A percentile compares a stretch with the other conserved stretches of the same genome.
Evolutionary conservation across 1,140 invertebrate genomes (phyloP).

Genomic region (Ladona fulva): DNA sequence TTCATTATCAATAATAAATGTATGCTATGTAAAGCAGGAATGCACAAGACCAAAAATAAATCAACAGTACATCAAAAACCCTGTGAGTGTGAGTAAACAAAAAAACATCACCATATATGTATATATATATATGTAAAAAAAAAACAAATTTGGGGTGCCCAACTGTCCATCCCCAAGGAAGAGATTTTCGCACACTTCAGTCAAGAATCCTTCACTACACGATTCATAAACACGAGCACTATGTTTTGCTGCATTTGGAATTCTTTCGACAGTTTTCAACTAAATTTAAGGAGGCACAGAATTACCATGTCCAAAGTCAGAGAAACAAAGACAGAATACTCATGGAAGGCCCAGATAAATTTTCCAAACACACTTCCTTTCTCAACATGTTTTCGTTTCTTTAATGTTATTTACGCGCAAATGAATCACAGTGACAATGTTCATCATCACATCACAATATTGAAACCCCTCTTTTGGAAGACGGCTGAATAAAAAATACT

Average conservation of each 20-base stretch:
- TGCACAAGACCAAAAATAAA: slow-evolving; percentile 10
- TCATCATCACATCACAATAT: neutral
- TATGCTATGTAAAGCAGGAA: slow-evolving; percentile 6
- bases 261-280: neutral
- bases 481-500: neutral
- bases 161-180: neutral
- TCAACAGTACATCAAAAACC: slow-evolving; percentile 5
- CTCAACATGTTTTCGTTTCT: too few species aligned
- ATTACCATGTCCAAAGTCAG: neutral
- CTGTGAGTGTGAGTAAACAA: neutral
- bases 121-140: neutral
- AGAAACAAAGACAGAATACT: neutral
- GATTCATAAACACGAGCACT: neutral
- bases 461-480: neutral
- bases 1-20: slow-evolving; percentile 1
- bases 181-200: neutral
- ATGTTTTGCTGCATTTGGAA: neutral
- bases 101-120: neutral
- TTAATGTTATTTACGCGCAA: neutral
- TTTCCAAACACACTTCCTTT: neutral
- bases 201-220: neutral
- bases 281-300: neutral
- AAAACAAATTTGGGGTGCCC: neutral
- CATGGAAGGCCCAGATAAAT: neutral
- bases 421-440: neutral